Base-by-base conservation (phyloP, 2,113 vertebrate genomes). In the Corydoras sp. region DNA sequence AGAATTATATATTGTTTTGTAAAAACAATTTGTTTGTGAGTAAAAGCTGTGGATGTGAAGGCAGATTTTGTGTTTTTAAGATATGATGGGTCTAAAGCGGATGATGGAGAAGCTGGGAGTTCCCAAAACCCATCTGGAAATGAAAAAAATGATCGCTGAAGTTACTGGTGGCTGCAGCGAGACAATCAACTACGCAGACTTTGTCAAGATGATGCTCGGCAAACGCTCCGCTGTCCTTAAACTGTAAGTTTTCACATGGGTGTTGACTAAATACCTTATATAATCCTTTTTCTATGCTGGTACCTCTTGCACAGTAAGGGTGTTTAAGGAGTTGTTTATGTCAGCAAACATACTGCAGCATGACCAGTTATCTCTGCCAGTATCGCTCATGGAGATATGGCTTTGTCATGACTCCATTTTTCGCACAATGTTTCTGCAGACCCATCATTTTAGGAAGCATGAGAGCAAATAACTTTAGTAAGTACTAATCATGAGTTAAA, bases 41-140 rank as follows among this genome's bases (percentile, higher is more conserved):
- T 43, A 43, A 43, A 8, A 43, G 7, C 35, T 43, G 35, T 4
- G 7, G 35, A 10, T 12, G 51, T 53, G 2, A 14, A 10, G 11
- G 3, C 1, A 2, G 51, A 14, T 53, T 53, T 7, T n/a, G 3
- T 66, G 54, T 14, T 56, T 18, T 9, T 14, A 82, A 99, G 97
- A 98, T 74, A 77, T 99, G 82, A 99, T 99, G 97, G 94, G 92
- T 15, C 87, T 99, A 73, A 99, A 99, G 83, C 88, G 91, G 80
- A 98, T 95, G 96, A 98, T 99, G 97, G 97, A 99, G 89, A 98
- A 98, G 79, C 79, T 99, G 13, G 97, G 97, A 3, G 93, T 93
- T 8, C 93, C 97, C 0, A 98, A 97, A 86, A 99, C 97, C 15
- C 96, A 99, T 81, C 81, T 99, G 63, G 93, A 99, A 84, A 86